Base-by-base conservation (phyloP, 2,888 invertebrate species). In the Ectemnius cavifrons region DNA sequence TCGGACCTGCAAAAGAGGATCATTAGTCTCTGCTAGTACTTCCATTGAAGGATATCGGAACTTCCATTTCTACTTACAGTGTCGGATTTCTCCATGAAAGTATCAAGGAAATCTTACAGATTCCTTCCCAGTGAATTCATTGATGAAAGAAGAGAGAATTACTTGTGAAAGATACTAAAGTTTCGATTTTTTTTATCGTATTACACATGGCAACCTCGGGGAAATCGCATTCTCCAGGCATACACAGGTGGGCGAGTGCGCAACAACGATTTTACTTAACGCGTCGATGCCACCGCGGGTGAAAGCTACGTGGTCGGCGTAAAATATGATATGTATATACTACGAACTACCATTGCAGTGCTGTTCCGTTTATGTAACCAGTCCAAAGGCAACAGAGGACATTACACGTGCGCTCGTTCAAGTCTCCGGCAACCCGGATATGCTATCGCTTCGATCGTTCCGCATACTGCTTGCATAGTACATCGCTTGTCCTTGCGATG, bases 391-490 rank as follows among this genome's bases (percentile, higher is more conserved):
- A 67, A 58, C 63, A 16, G 28, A 61, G 63, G 37, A 67, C 63
- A 57, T 69, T 61, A 69, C 80, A 77, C 82, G 71, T 80, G 82
- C 82, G 75, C 75, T 49, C 81, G 64, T 81, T 69, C 65, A 82
- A 75, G 67, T 81, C 81, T 81, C 82, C 62, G 58, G 37, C 58
- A 14, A 49, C 11, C 13, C 49, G 14, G 49, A 37, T 1, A 8
- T 37, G 28, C 49, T 8, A 4, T n/a, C 49, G 49, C 2, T 49
- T 23, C 16, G 2, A 23, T 59, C 56, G 13, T 14, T 5, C n/a
- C 23, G 3, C 23, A 3, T 23, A 23, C 23, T 23, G 23, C 3
- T 23, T 23, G 23, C 2, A 23, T 23, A 14, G 18, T 37, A 60
- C 14, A 52, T 52, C 63, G 49, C 13, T 56, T 52, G 23, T 14